Conservation (phyloP, 2,888 invertebrate species). For the Tetragnatha montana region DNA sequence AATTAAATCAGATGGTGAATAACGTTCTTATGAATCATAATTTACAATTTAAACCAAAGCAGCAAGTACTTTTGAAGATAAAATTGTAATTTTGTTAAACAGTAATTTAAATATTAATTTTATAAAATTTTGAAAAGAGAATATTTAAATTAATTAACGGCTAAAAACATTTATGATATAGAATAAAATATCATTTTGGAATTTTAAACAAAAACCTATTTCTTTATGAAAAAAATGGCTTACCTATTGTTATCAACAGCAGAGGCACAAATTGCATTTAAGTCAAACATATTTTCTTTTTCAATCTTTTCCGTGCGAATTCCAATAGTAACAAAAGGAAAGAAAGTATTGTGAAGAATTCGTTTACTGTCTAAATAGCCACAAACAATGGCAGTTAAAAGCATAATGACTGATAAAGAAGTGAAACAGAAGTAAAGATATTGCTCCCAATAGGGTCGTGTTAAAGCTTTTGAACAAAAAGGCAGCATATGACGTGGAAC, state of each 20-base stretch:
- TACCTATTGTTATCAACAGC: constrained; percentile 49
- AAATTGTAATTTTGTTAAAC: too few relatives aligned
- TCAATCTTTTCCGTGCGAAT: constrained; percentile 63
- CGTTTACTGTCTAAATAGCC: constrained; percentile 81
- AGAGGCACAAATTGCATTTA: constrained; percentile 61
- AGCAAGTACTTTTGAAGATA: background rate
- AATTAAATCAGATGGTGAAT: background rate
- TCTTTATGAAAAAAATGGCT: background rate
- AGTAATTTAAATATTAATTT: too few relatives aligned
- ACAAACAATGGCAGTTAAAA: constrained; percentile 82
- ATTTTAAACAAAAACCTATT: background rate
- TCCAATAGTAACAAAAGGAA: constrained; percentile 61
- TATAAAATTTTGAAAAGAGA: too few relatives aligned
- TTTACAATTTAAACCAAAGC: background rate
- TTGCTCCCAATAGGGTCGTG: constrained; percentile 86
- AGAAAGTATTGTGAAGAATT: constrained; percentile 60
- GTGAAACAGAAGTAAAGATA: constrained; percentile 82
- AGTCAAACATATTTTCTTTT: constrained; percentile 69
- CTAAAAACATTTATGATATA: background rate
- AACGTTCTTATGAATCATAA: background rate
- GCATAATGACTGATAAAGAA: constrained; percentile 80
- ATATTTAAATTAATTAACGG: too few relatives aligned
- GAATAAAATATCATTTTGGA: background rate
- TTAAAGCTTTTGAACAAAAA: constrained; percentile 82
- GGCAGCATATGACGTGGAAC: constrained; percentile 82